Evolutionary conservation across 2,888 invertebrate genomes (phyloP), one percentile per base, ranked within the genome.

Genomic region (Colletes collaris): DNA sequence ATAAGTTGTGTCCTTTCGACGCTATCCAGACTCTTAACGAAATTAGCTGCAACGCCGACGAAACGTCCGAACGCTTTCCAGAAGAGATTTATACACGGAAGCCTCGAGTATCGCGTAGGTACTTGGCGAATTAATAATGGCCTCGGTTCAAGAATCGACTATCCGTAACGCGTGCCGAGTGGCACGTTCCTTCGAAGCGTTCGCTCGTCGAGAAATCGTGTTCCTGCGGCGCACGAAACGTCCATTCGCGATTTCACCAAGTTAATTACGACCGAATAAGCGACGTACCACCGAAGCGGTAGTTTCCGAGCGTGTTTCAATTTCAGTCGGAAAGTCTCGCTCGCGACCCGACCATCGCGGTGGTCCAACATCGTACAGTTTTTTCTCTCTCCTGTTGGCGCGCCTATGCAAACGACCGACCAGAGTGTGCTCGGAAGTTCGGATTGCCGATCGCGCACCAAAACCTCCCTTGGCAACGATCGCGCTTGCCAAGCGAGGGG

Each of bases 391-490:
- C 40, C 27, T 27, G 19, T 60, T 60, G 19, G 64, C 56, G 66
- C 75, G 73, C 55, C 81, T 82, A 86, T 86, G 86, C 86, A 86
- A 86, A 86, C 84, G 84, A 84, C 72, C 69, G 82, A n/a, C 56
- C 77, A 53, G 71, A 55, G 52, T 46, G 78, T 75, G 70, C 64
- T 62, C 70, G 63, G 78, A 75, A 76, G 82, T 80, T 59, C 72
- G 79, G 73, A 84, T 76, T 78, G 84, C 77, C 86, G 84, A 84
- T 84, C 77, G 83, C 78, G 82, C 40, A 40, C 77, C 81, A 85
- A 81, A 83, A 74, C 62, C 82, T 80, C 86, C 84, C 86, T 81
- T 70, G 82, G 79, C 82, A 86, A 84, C 84, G 83, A 77, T 83
- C 77, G 27, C 40, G 40, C 40, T 63, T 68, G 69, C 49, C 55